These are phyloP conservation scores for Solen grandis DNA, from an alignment of 1,140 invertebrate species.

Conservation along the genomic window DNA sequence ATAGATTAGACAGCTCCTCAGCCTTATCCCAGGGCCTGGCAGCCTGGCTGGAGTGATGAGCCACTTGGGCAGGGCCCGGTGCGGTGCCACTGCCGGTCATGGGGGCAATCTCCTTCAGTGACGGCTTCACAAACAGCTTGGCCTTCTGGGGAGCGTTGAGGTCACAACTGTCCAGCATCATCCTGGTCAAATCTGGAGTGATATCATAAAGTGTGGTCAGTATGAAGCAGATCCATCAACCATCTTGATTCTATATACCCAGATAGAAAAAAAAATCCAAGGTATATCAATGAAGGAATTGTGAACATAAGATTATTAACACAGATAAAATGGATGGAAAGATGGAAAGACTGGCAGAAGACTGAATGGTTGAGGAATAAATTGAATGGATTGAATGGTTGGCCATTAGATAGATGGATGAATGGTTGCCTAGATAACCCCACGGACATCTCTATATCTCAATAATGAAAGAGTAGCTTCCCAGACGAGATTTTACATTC, in stretches of 20 bases:
- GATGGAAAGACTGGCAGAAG: too few species aligned
- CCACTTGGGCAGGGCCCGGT: neutral
- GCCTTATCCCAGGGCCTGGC: constrained; percentile 63
- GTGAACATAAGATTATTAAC: too few species aligned
- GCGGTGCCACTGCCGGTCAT: constrained; percentile 19
- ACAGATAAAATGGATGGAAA: too few species aligned
- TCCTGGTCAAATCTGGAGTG: constrained; percentile 68
- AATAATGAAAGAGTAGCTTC: too few species aligned
- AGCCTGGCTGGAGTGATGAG: constrained; percentile 62
- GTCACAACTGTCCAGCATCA: constrained; percentile 75
- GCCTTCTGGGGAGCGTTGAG: constrained; percentile 68
- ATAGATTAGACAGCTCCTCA: constrained; percentile 68
- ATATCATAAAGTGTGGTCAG: neutral
- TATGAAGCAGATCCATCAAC: neutral
- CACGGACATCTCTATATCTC: too few species aligned
- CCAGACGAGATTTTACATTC: too few species aligned
- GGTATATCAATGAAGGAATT: neutral
- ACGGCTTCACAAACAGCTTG: constrained; percentile 68
- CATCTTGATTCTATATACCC: neutral
- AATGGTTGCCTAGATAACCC: too few species aligned
- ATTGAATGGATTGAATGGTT: too few species aligned
- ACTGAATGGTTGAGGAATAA: too few species aligned
- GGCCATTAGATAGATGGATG: too few species aligned
- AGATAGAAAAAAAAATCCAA: neutral
- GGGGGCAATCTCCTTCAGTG: constrained; percentile 67